A percentile compares a stretch with the other conserved stretches of the same genome.
phyloP scores from a whole-genome alignment of 2,888 invertebrate genomes.

The Drepanosiphum platanoidis region DNA sequence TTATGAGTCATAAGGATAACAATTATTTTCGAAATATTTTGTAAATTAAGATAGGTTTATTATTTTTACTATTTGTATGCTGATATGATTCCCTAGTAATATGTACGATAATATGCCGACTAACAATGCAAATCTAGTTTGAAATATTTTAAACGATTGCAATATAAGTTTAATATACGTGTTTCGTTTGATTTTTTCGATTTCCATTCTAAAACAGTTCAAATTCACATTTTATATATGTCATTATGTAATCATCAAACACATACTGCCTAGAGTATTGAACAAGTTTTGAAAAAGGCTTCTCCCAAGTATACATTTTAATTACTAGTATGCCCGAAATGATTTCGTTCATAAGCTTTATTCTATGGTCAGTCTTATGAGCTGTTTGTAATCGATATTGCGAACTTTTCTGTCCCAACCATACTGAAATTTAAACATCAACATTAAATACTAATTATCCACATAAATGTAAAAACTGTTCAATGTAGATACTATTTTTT shows the following conservation, averaged over 20 bases:
- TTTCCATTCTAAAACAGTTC: too few relatives aligned
- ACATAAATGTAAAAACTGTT: not conserved
- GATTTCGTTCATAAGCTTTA: slow-evolving; percentile 91
- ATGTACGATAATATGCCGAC: slow-evolving; percentile 78
- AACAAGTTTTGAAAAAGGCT: slow-evolving; percentile 80
- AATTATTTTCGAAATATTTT: too few relatives aligned
- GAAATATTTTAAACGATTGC: slow-evolving; percentile 79
- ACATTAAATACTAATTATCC: not conserved
- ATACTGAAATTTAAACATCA: slow-evolving; percentile 70
- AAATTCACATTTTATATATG: too few relatives aligned
- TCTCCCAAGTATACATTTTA: slow-evolving; percentile 93
- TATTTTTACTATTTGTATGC: slow-evolving; percentile 78
- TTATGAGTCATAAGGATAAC: too few relatives aligned
- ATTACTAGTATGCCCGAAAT: slow-evolving; percentile 86
- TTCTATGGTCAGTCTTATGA: slow-evolving; percentile 87
- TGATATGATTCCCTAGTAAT: slow-evolving; percentile 74
- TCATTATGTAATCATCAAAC: too few relatives aligned
- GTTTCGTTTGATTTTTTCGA: too few relatives aligned
- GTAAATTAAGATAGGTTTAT: too few relatives aligned
- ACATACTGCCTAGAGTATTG: slow-evolving; percentile 78
- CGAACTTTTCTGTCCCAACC: slow-evolving; percentile 80
- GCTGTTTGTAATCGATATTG: slow-evolving; percentile 82
- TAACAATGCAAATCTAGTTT: slow-evolving; percentile 82
- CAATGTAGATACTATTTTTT: too few relatives aligned
- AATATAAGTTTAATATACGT: slow-evolving; percentile 66